Conservation (phyloP, 2,888 invertebrate species). For the Deladenus siricidicola region DNA sequence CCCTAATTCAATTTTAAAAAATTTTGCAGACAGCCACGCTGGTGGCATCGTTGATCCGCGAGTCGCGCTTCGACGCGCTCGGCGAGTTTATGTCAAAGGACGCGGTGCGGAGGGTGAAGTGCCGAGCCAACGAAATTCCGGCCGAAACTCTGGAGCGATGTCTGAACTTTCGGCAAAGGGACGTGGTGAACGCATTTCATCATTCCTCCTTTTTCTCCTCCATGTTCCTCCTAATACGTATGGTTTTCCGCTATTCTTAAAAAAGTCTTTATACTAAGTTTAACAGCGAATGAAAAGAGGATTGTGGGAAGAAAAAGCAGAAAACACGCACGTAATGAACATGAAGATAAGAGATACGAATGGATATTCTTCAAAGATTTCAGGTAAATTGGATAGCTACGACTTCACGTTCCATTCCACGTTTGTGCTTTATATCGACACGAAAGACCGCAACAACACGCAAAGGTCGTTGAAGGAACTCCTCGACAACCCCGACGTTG, state of each 20-base stretch:
- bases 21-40: neutral
- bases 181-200: neutral
- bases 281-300: no score
- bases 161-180: neutral
- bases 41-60: neutral
- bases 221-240: no score
- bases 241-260: no score
- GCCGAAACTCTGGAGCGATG: neutral
- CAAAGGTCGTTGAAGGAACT: neutral
- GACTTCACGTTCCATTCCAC: slow-evolving; percentile 3
- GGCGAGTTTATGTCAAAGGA: neutral
- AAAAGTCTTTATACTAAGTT: no score
- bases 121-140: neutral
- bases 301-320: no score
- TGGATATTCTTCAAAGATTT: no score
- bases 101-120: neutral
- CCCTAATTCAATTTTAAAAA: no score
- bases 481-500: neutral
- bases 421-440: slow-evolving; percentile 3
- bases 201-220: neutral
- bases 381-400: neutral
- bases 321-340: no score
- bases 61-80: neutral
- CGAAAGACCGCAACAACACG: neutral
- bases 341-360: no score